Percentiles rank a stretch among this genome's conserved stretches.
These are phyloP conservation scores for Pseudoips prasinana DNA, from an alignment of 2,888 invertebrate species.

Conservation along the genomic window DNA sequence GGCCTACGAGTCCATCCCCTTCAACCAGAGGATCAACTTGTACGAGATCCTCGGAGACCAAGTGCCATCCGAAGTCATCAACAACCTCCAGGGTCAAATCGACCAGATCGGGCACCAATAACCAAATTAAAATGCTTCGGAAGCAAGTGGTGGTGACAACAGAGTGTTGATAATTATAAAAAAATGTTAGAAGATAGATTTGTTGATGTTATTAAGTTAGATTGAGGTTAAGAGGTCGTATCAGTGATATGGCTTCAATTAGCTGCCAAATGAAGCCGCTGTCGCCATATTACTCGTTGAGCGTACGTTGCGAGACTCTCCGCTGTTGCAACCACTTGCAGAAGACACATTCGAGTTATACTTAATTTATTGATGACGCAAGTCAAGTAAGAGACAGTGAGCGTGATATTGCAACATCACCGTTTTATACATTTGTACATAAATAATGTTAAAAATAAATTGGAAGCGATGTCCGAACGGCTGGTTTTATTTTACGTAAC, in stretches of 20 bases:
- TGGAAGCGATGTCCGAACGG: slow-evolving; percentile 49
- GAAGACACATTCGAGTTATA: slow-evolving; percentile 38
- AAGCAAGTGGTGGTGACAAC: not conserved
- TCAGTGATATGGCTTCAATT: not conserved
- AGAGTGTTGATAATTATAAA: not conserved
- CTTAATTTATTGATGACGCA: slow-evolving; percentile 74
- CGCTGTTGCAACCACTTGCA: slow-evolving; percentile 34
- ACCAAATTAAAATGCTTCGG: slow-evolving; percentile 15
- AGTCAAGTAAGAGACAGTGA: slow-evolving; percentile 57
- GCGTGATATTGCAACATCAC: slow-evolving; percentile 73
- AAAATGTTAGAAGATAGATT: too few species aligned
- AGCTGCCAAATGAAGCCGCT: slow-evolving; percentile 3
- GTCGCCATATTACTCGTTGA: slow-evolving; percentile 9
- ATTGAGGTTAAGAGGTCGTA: not conserved
- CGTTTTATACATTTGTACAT: slow-evolving; percentile 74
- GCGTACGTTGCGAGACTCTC: slow-evolving; percentile 9
- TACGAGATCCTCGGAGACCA: slow-evolving; percentile 92
- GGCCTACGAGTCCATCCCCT: slow-evolving; percentile 93
- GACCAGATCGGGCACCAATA: slow-evolving; percentile 89
- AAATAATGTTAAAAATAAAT: slow-evolving; percentile 64
- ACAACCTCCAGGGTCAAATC: slow-evolving; percentile 92
- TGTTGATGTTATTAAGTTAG: not conserved
- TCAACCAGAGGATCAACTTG: slow-evolving; percentile 91
- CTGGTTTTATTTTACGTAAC: slow-evolving; percentile 56
- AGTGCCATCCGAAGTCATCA: slow-evolving; percentile 93